Evolutionary conservation across 2,797 vertebrate genomes (phyloP), one percentile per base, ranked within the genome.

Genomic region (Microctenopoma lineatum): DNA sequence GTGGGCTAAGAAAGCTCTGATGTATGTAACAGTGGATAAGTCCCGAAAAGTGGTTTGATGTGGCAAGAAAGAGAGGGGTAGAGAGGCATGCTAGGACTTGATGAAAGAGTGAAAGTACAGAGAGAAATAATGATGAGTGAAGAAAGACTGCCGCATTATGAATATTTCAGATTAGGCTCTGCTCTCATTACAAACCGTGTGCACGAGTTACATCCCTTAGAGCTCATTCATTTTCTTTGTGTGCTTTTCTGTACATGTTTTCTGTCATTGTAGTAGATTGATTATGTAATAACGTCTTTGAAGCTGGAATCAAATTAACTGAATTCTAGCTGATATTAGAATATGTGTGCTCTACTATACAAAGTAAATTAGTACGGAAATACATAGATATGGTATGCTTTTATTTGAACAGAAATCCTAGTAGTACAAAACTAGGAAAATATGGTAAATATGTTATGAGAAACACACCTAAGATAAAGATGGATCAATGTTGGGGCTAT

Each of bases 111-210:
- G 25, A 69, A 62, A 56, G 58, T 77, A 32, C 67, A 58, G 44
- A 75, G 36, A 53, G 58, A 64, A 72, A 76, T 61, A 7, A 10
- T 55, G 52, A 75, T 73, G 63, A 65, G 25, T 69, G 65, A 77
- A 36, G 50, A 62, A 56, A 63, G 57, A 79, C 81, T 83, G 85
- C 84, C 75, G 83, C 50, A 65, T 73, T 75, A 84, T 90, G 62
- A 79, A 89, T 89, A 85, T 89, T 91, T 87, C 46, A 90, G 42
- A 32, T 26, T 34, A 32, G 59, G 60, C 72, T 55, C 66, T 61
- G 21, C 52, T 21, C 55, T 71, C 41, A 64, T 59, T 62, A 65
- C 3, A 58, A 26, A 51, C 32, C 13, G 27, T 10, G 38, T 60
- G 62, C 14, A 48, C 21, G 38, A 25, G 41, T 47, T 46, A 9